Percentiles rank a stretch among this genome's conserved stretches.
Conservation (phyloP, 2,113 vertebrate genomes). For the Vireo altiloquus region DNA sequence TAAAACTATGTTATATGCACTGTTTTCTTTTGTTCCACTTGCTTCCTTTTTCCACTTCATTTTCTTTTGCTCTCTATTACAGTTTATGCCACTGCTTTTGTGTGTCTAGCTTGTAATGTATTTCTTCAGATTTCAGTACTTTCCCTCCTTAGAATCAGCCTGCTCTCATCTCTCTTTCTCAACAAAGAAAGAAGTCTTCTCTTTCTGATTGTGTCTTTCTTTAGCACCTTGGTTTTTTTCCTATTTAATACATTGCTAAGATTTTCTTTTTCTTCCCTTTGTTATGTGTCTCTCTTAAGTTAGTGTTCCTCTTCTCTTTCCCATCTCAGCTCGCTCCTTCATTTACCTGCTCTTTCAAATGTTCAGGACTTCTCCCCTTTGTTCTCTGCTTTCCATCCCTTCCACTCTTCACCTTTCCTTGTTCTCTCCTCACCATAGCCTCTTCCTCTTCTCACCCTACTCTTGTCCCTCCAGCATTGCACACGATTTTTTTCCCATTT, state of each 20-base stretch:
- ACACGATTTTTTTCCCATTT: neutral
- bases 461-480: neutral
- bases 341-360: slow-evolving; percentile 43
- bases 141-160: neutral
- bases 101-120: neutral
- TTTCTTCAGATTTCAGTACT: slow-evolving; percentile 14
- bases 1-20: neutral
- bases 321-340: neutral
- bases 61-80: neutral
- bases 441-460: neutral
- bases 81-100: slow-evolving; percentile 29
- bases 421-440: neutral
- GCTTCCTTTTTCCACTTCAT: neutral
- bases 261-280: slow-evolving; percentile 34
- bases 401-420: slow-evolving; percentile 44
- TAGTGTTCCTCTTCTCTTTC: neutral
- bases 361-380: slow-evolving; percentile 4
- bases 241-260: slow-evolving; percentile 9
- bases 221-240: neutral
- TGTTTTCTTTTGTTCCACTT: slow-evolving; percentile 1
- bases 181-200: slow-evolving; percentile 12
- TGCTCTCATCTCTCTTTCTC: slow-evolving; percentile 8
- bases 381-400: slow-evolving; percentile 44
- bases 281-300: neutral
- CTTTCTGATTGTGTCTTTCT: slow-evolving; percentile 22